These are phyloP conservation scores for Thunnus thynnus DNA, from an alignment of 2,113 vertebrate genomes.

Conservation along the genomic window DNA sequence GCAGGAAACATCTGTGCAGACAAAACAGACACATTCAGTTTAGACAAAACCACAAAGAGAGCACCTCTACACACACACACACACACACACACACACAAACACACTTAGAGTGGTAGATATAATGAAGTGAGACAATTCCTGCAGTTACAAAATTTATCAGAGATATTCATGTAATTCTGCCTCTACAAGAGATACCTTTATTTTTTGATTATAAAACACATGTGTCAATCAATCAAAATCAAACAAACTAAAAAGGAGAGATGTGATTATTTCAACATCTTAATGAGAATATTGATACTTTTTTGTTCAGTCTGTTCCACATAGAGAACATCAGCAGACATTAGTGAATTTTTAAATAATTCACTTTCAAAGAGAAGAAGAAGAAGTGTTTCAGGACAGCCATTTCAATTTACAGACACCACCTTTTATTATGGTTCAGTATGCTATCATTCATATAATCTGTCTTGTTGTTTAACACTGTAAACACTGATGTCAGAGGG, in stretches of 20 bases:
- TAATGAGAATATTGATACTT: too few species aligned
- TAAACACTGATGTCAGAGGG: neutral
- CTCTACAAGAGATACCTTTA: neutral
- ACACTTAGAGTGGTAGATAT: neutral
- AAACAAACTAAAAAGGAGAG: neutral
- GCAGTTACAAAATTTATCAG: neutral
- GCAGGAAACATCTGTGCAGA: conserved; percentile 82
- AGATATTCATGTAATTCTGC: neutral
- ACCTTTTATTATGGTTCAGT: too few species aligned
- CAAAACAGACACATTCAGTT: conserved; percentile 75
- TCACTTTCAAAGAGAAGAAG: too few species aligned
- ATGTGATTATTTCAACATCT: too few species aligned
- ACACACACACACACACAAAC: conserved; percentile 37
- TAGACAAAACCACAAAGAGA: conserved; percentile 74
- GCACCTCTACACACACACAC: conserved; percentile 33
- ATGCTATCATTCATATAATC: too few species aligned
- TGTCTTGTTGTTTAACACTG: too few species aligned
- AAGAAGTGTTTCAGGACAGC: too few species aligned
- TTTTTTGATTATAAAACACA: neutral
- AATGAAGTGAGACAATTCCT: neutral
- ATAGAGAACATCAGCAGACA: too few species aligned
- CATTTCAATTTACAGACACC: neutral
- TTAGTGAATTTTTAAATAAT: too few species aligned
- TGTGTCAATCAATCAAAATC: too few species aligned
- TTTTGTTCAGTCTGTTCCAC: too few species aligned